Conservation (phyloP, 2,113 vertebrate genomes). For the Pan troglodytes region DNA sequence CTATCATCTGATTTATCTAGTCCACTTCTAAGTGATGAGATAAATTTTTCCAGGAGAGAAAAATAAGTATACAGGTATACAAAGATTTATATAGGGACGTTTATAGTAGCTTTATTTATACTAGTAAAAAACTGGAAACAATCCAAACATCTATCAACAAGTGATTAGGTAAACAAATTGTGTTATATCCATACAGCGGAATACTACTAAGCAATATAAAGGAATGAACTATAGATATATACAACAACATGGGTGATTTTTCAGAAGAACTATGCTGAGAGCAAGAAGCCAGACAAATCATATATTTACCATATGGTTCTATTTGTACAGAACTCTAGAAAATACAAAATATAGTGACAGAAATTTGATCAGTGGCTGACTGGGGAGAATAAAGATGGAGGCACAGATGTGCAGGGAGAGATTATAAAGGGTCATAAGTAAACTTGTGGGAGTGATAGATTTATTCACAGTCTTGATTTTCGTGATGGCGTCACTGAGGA, state of each 20-base stretch:
- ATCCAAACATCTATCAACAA: background rate
- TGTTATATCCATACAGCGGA: background rate
- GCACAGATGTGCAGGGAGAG: background rate
- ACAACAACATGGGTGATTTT: background rate
- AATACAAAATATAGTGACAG: background rate
- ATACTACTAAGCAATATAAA: background rate
- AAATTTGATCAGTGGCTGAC: background rate
- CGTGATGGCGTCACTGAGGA: background rate
- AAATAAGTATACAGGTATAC: background rate
- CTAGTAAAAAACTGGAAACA: background rate
- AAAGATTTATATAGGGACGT: background rate
- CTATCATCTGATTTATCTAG: background rate
- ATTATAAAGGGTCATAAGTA: background rate
- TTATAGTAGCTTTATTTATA: background rate
- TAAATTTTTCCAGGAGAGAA: background rate
- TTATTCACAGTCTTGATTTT: background rate
- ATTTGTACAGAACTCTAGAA: background rate
- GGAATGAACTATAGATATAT: background rate
- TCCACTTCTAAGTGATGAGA: background rate
- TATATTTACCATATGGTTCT: background rate
- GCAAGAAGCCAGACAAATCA: background rate
- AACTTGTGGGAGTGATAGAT: background rate
- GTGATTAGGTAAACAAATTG: background rate
- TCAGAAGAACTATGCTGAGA: background rate
- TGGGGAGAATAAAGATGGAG: background rate